Base-by-base conservation (phyloP, 2,888 invertebrate species). In the Ferdinandea cuprea region DNA sequence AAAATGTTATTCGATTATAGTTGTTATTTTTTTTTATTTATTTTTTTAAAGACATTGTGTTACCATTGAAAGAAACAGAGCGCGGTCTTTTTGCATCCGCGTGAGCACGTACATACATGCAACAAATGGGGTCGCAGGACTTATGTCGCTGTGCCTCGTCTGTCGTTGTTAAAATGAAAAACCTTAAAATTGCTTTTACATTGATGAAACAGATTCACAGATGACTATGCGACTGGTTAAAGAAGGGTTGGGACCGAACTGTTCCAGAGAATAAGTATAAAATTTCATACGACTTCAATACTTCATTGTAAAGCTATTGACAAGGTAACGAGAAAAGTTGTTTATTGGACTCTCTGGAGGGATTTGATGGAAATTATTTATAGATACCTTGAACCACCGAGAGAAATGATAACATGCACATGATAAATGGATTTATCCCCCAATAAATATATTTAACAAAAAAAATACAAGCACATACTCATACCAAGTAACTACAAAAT, bases 351-450 rank as follows among this genome's bases (percentile, higher is more conserved):
- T 3, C 25, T 25, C 25, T 25, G 25, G 5, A 25, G 25, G 25
- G 25, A 5, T 25, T 25, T 25, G 25, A 25, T 25, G 5, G 5
- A 25, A 25, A 25, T 25, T 25, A 25, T 25, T 2, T 25, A n/a
- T n/a, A n/a, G n/a, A 25, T 25, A 5, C 25, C 25, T 25, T 25
- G 25, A 25, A 5, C 25, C 2, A 3, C 54, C 5, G 3, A 25
- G 5, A 25, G 25, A 25, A 25, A 25, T 25, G 5, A 48, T 32
- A n/a, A 32, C 59, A 44, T 69, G 44, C 46, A 63, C 48, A 50
- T 50, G 42, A 66, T 54, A 71, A 42, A 52, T 71, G 71, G 71
- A 71, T 81, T n/a, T 81, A 71, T 76, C 46, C 44, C 30, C 30
- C 71, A 76, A 76, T 76, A 71, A 71, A 69, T 58, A 52, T n/a